Evolutionary conservation across 2,113 vertebrate species (phyloP), one percentile per base, ranked within the genome.

Genomic region (Fregetta grallaria): DNA sequence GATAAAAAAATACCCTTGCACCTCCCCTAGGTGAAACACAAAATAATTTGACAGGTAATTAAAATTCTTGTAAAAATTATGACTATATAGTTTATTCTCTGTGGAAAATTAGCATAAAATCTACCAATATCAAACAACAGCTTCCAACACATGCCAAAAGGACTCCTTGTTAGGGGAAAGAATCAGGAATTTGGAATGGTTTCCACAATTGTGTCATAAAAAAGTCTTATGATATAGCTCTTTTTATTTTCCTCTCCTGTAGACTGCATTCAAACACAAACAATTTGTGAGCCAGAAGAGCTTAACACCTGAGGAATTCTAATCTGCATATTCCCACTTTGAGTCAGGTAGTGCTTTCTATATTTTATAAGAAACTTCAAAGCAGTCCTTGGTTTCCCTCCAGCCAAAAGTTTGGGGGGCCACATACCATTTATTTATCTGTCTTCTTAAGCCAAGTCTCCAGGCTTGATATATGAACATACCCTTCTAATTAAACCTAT

Each of bases 31-130:
- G 66, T 83, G 70, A 92, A 96, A 85, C 70, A 62, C 58, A 86
- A 83, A 98, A 96, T 96, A 98, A 98, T 97, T 96, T 98, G 97
- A 96, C 82, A 93, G 67, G 53, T 96, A 98, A 98, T 98, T 98
- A 98, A 98, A 97, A 96, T 95, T 92, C 74, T 71, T 92, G 59
- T 95, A 96, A 97, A 97, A 97, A 97, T 97, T 97, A 97, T 95
- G 88, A 78, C 49, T 72, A 15, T 44, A 13, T 52, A 83, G 47
- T 80, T 91, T 94, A 66, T 92, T 97, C 73, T 97, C 94, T 97
- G 91, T 52, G 68, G 95, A 97, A 95, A 97, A 98, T 98, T 97
- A 97, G 76, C 95, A 96, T 97, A 98, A 97, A 98, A 96, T 91
- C 85, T 95, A 87, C 90, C 30, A 80, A 94, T 98, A 82, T 97